Base-by-base conservation (phyloP, 1,140 invertebrate species). In the Palaemon carinicauda region DNA sequence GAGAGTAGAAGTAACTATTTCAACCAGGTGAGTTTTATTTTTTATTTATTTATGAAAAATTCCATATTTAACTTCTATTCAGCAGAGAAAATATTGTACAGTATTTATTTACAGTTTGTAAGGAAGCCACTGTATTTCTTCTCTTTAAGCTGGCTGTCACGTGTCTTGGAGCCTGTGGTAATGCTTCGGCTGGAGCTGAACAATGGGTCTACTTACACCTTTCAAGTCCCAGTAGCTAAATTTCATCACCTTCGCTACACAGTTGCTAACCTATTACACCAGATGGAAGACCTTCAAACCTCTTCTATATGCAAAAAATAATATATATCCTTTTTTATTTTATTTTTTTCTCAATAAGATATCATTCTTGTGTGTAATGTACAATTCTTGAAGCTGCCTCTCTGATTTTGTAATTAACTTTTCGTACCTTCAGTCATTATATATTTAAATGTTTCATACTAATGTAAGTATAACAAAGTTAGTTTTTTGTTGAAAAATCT, bases 1-100 rank as follows among this genome's bases (percentile, higher is more conserved):
- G 85, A 75, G 85, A 21, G 85, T 87, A 4, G 85, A 87, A 21
- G 85, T 87, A 79, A 87, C 79, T 24, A 87, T 87, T 27, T 87
- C 85, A 1, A 87, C 79, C 7, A 87, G 80, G 85, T 87, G 27
- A 77, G 79, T 12, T 14, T 65, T 56, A 10, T 52, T 80, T 33
- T 31, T 33, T 33, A 2, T 21, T 29, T 9, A 19, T n/a, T 7
- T 74, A 7, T 60, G 15, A 60, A n/a, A n/a, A n/a, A n/a, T n/a
- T n/a, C n/a, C n/a, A n/a, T n/a, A n/a, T n/a, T n/a, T n/a, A n/a
- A n/a, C n/a, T n/a, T n/a, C n/a, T n/a, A n/a, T n/a, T n/a, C 24
- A 21, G 4, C 17, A 60, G 14, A 60, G 24, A 60, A 60, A 15
- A 69, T 60, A 15, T n/a, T 17, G 56, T 65, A 21, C n/a, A 21